These are phyloP conservation scores for Siphlonurus alternatus DNA, from an alignment of 2,888 invertebrate genomes.

Conservation along the genomic window DNA sequence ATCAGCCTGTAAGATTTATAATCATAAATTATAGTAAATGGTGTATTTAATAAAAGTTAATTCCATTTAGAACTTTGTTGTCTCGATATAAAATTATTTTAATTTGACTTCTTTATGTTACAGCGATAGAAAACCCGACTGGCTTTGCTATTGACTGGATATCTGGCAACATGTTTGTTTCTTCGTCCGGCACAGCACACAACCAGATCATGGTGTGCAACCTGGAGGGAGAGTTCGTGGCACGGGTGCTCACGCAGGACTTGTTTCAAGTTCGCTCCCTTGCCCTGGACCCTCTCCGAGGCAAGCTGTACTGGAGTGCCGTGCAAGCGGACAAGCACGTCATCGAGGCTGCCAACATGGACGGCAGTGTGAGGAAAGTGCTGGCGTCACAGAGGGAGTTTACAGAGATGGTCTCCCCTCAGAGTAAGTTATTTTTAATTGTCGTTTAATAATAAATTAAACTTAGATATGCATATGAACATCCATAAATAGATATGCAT, in stretches of 20 bases:
- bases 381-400: constrained; percentile 20
- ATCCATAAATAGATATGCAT: no score
- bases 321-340: constrained; percentile 25
- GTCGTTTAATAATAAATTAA: neutral
- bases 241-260: constrained; percentile 26
- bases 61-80: no score
- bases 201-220: constrained; percentile 49
- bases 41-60: no score
- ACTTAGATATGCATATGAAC: no score
- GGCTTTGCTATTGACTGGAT: constrained; percentile 75
- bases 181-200: constrained; percentile 33
- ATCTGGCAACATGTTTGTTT: constrained; percentile 56
- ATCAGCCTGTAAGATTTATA: no score
- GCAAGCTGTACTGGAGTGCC: constrained; percentile 39
- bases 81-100: constrained; percentile 3
- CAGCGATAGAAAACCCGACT: constrained; percentile 36
- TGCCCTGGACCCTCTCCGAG: constrained; percentile 48
- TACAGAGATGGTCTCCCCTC: constrained; percentile 11
- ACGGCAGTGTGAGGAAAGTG: constrained; percentile 33
- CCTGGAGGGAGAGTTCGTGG: constrained; percentile 51
- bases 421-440: constrained; percentile 12
- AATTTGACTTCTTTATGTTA: constrained; percentile 9
- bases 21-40: no score
- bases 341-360: constrained; percentile 46
- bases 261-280: constrained; percentile 37